Conservation (phyloP, 2,888 invertebrate genomes). For the Chloroclystis v-ata region DNA sequence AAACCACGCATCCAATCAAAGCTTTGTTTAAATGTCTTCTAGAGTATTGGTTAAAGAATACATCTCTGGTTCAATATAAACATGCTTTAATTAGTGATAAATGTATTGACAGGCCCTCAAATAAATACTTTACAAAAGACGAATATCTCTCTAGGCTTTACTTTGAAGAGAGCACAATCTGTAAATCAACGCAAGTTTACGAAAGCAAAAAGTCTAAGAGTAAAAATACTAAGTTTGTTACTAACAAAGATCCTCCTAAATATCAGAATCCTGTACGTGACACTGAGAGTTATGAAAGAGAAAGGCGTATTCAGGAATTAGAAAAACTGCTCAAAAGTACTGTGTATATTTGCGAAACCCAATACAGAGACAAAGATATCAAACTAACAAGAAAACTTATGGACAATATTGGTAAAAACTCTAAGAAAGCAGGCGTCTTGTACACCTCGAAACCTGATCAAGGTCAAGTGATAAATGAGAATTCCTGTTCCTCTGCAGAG, state of each 20-base stretch:
- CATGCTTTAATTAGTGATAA: conserved; percentile 40
- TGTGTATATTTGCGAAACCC: conserved; percentile 54
- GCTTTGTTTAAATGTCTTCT: conserved; percentile 53
- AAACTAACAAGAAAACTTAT: conserved; percentile 54
- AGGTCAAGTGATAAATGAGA: no score
- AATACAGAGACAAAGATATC: conserved; percentile 52
- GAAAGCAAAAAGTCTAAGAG: neutral
- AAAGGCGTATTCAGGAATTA: conserved; percentile 55
- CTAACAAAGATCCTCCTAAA: no score
- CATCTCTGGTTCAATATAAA: conserved; percentile 36
- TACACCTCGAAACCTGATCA: no score
- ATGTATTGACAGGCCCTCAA: conserved; percentile 47
- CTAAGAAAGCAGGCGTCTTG: conserved; percentile 22
- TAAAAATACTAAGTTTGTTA: neutral
- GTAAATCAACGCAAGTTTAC: conserved; percentile 25
- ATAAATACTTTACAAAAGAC: conserved; percentile 48
- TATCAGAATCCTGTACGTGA: conserved; percentile 30
- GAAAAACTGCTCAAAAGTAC: conserved; percentile 61
- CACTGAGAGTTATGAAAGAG: conserved; percentile 50
- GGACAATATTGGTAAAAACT: conserved; percentile 44
- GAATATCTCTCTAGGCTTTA: conserved; percentile 44
- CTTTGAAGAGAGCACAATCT: conserved; percentile 32
- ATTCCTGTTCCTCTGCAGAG: conserved; percentile 49
- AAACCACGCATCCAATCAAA: conserved; percentile 49
- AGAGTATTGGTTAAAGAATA: conserved; percentile 60